phyloP scores from a whole-genome alignment of 1,140 invertebrate genomes.

The Radopholus similis region DNA sequence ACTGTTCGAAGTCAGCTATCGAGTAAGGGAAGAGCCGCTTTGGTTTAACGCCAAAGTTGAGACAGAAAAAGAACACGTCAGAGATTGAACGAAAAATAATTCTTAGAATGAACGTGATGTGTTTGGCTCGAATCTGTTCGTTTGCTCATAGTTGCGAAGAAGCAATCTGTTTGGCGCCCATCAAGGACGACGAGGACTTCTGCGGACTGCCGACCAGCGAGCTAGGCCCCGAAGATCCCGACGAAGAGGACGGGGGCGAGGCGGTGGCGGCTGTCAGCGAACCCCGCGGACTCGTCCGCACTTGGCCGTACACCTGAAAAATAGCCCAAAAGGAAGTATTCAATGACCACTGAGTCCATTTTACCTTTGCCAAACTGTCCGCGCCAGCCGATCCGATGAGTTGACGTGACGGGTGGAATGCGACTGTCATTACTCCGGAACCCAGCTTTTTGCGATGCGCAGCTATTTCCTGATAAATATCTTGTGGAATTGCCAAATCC shows the following conservation, averaged over 20 bases:
- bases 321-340: background rate
- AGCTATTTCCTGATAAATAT: conserved; percentile 81
- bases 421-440: conserved; percentile 96
- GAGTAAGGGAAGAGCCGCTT: no score
- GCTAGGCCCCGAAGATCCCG: background rate
- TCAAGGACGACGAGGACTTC: background rate
- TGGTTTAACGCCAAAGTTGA: no score
- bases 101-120: no score
- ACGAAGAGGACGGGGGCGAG: background rate
- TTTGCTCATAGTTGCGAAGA: no score
- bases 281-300: background rate
- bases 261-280: background rate
- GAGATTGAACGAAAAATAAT: no score
- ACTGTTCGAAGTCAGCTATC: no score
- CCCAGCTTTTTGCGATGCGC: conserved; percentile 99
- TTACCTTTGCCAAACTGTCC: conserved; percentile 94
- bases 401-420: conserved; percentile 95
- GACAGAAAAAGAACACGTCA: no score
- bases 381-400: conserved; percentile 97
- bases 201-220: background rate
- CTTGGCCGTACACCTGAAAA: background rate
- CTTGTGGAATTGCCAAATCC: background rate
- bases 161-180: background rate
- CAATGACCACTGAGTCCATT: conserved; percentile 62
- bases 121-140: no score